Evolutionary conservation across 2,797 vertebrate genomes (phyloP).

Genomic region (Glyptemys insculpta): DNA sequence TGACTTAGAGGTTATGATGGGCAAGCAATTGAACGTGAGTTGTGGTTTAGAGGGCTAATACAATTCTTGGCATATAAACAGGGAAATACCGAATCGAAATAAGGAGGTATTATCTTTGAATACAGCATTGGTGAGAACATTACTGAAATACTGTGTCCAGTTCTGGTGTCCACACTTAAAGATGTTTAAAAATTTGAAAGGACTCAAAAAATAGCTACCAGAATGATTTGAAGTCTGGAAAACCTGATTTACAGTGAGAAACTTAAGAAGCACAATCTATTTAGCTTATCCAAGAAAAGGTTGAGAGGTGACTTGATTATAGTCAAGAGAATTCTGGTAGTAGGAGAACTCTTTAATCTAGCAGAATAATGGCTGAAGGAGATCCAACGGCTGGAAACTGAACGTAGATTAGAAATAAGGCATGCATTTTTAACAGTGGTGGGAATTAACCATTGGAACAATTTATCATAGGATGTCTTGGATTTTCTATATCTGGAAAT

Average conservation of each 20-base stretch:
- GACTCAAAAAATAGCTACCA: not conserved
- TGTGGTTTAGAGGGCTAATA: not conserved
- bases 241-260: not conserved
- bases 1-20: no score
- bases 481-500: not conserved
- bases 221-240: no score
- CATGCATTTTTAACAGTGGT: not conserved
- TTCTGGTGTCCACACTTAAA: no score
- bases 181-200: no score
- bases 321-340: not conserved
- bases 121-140: not conserved
- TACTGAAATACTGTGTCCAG: no score
- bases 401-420: not conserved
- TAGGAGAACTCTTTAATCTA: fast-evolving
- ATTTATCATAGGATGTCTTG: not conserved
- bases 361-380: not conserved
- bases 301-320: fast-evolving
- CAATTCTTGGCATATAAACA: no score
- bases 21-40: not conserved
- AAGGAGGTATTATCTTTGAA: not conserved
- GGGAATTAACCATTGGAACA: not conserved
- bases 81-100: not conserved
- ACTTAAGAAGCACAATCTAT: not conserved
- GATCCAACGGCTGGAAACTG: not conserved
- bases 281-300: not conserved